Evolutionary conservation across 1,140 invertebrate species (phyloP).

Genomic region (Penaeus chinensis): DNA sequence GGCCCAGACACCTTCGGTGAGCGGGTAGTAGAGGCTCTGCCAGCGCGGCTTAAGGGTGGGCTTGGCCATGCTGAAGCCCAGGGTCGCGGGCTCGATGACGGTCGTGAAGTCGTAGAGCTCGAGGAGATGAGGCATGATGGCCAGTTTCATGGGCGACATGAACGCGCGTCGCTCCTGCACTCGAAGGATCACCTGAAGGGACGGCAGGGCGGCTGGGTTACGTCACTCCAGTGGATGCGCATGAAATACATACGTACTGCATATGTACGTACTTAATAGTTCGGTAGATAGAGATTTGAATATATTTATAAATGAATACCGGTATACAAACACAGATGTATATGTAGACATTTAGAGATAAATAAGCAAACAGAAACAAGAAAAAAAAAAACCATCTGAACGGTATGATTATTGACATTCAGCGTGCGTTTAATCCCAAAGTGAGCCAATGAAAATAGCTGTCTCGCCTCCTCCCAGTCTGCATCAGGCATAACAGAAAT

Average conservation of each 20-base stretch:
- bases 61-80: slow-evolving; percentile 50
- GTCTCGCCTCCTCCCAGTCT: slow-evolving; percentile 37
- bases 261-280: too few species aligned
- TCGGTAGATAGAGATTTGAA: too few species aligned
- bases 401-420: too few species aligned
- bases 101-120: slow-evolving; percentile 44
- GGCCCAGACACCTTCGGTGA: slow-evolving; percentile 24
- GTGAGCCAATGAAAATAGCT: not conserved
- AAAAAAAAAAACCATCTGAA: too few species aligned
- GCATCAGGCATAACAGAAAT: slow-evolving; percentile 39
- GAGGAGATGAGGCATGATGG: slow-evolving; percentile 46
- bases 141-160: slow-evolving; percentile 45
- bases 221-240: too few species aligned
- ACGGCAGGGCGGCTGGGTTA: not conserved
- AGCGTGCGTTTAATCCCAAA: too few species aligned
- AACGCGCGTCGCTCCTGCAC: slow-evolving; percentile 29
- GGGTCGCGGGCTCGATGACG: slow-evolving; percentile 40
- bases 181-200: slow-evolving; percentile 32
- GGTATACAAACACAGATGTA: too few species aligned
- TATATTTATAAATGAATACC: too few species aligned
- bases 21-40: slow-evolving; percentile 41
- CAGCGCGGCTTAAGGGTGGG: slow-evolving; percentile 46
- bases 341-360: too few species aligned
- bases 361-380: too few species aligned
- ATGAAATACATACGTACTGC: too few species aligned